Evolutionary conservation across 2,797 vertebrate species (phyloP).

Genomic region (Lepilemur septentrionalis): DNA sequence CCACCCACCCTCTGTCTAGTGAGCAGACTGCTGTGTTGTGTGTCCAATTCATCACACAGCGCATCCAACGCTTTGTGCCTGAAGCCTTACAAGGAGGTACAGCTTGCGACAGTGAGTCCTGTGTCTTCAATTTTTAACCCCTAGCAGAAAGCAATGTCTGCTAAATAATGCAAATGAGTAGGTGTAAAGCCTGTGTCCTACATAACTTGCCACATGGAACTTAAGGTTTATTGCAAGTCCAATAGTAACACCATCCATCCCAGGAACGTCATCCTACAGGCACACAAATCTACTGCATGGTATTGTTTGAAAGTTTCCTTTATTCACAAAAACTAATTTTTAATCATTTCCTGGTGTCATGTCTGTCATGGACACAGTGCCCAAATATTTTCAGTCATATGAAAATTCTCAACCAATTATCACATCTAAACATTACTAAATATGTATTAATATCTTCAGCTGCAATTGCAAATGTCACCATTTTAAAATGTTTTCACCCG

Average conservation of each 20-base stretch:
- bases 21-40: not conserved
- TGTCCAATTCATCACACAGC: not conserved
- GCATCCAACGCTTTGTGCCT: not conserved
- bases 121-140: not conserved
- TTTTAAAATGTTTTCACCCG: not conserved
- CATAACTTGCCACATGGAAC: not conserved
- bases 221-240: not conserved
- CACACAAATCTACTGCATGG: not conserved
- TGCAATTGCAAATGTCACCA: not conserved
- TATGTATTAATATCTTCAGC: not conserved
- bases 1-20: not conserved
- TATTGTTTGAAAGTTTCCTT: not conserved
- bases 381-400: slow-evolving; percentile 2
- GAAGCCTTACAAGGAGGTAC: not conserved
- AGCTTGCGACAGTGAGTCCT: not conserved
- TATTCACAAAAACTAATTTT: not conserved
- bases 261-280: not conserved
- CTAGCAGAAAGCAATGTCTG: not conserved
- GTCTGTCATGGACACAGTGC: not conserved
- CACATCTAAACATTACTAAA: slow-evolving; percentile 11
- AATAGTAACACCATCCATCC: not conserved
- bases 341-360: not conserved
- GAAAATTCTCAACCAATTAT: slow-evolving; percentile 35
- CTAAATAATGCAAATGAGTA: not conserved
- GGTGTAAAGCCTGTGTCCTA: not conserved